Conservation (phyloP, 2,113 vertebrate species). For the Phalacrocorax brasilianus region DNA sequence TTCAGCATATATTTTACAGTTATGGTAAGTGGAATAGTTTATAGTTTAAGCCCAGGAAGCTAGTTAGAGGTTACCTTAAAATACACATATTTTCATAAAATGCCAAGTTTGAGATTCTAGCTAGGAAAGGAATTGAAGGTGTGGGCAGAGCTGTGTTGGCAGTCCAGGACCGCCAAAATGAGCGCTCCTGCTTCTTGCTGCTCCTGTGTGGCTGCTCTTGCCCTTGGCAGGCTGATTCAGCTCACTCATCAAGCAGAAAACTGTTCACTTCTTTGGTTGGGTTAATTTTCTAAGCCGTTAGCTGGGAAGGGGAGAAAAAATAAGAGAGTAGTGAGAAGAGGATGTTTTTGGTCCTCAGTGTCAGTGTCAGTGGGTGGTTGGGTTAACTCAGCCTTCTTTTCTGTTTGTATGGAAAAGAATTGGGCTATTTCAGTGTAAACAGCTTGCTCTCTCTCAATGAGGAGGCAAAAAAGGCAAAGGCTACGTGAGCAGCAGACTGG, state of each 20-base stretch:
- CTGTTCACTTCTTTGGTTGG: not conserved
- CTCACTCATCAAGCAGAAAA: not conserved
- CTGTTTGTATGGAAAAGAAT: not conserved
- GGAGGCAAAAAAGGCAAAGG: not conserved
- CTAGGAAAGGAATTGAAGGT: not conserved
- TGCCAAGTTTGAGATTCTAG: not conserved
- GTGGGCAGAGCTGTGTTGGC: not conserved
- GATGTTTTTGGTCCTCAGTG: not conserved
- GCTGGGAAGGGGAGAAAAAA: not conserved
- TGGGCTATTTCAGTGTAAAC: not conserved
- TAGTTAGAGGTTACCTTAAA: not conserved
- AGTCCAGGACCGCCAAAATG: not conserved
- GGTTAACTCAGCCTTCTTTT: not conserved
- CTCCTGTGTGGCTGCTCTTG: not conserved
- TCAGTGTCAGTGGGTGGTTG: not conserved
- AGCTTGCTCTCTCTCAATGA: not conserved
- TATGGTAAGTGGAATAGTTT: not conserved
- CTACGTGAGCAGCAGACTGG: not conserved
- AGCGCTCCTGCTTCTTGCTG: not conserved
- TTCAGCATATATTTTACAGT: not conserved
- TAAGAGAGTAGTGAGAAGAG: not conserved
- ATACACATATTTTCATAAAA: not conserved
- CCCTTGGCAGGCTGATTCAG: not conserved
- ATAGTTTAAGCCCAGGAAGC: not conserved
- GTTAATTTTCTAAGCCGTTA: not conserved